Conservation (phyloP, 2,113 vertebrate species). For the Corynorhinus townsendii region DNA sequence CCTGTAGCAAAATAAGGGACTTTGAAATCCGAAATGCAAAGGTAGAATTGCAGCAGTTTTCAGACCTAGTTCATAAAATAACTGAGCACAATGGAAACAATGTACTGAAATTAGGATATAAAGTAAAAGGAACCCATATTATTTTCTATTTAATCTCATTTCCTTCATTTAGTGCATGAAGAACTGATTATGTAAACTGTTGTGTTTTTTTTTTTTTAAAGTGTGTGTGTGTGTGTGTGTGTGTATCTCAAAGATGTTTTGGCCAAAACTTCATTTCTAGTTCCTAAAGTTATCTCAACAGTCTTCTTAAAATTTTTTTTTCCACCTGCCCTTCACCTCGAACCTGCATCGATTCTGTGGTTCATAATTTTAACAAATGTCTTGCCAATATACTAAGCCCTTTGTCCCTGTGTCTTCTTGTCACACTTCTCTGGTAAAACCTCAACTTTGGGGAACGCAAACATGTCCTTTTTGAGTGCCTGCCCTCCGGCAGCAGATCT, state of each 20-base stretch:
- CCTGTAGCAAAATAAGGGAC: not conserved
- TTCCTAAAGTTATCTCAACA: not conserved
- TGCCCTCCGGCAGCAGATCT: not conserved
- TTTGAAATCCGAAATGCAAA: not conserved
- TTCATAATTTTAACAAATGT: conserved; percentile 30
- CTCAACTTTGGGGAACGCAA: not conserved
- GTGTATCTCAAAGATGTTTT: not conserved
- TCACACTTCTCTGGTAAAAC: not conserved
- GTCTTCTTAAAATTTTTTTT: not conserved
- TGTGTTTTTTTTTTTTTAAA: not conserved
- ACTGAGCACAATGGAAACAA: not conserved
- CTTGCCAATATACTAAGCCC: not conserved
- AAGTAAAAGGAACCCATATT: not conserved
- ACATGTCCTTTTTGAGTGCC: not conserved
- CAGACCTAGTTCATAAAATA: not conserved
- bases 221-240: not conserved
- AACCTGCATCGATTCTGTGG: not conserved
- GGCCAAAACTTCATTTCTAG: not conserved
- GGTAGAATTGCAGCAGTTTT: not conserved
- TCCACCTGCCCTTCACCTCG: no score
- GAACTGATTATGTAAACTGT: not conserved
- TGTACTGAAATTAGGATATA: not conserved
- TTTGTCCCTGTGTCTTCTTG: not conserved
- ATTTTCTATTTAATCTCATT: conserved; percentile 16
- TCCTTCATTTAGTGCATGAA: not conserved